These are phyloP conservation scores for Cynoglossus semilaevis DNA, from an alignment of 2,113 vertebrate species.

Conservation along the genomic window DNA sequence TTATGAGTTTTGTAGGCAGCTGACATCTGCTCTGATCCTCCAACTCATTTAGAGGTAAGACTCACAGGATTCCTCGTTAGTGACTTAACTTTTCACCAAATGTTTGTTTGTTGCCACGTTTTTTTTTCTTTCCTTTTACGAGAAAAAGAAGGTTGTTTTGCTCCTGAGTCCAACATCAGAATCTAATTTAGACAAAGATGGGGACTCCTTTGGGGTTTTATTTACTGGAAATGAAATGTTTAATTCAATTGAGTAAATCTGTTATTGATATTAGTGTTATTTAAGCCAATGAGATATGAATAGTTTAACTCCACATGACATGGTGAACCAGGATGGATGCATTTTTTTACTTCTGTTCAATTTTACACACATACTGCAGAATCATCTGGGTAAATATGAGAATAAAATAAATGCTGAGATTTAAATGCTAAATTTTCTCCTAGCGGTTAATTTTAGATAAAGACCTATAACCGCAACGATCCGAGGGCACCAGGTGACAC, in stretches of 20 bases:
- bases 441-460: too few relatives aligned
- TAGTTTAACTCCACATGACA: not conserved
- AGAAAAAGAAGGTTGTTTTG: not conserved
- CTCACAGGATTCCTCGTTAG: not conserved
- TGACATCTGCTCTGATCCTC: not conserved
- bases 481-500: too few relatives aligned
- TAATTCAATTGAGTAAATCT: not conserved
- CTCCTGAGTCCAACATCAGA: not conserved
- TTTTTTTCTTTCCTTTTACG: not conserved
- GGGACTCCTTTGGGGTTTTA: not conserved
- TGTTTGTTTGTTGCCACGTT: not conserved
- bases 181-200: not conserved
- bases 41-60: too few relatives aligned
- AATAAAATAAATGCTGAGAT: too few relatives aligned
- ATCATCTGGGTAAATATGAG: too few relatives aligned
- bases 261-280: not conserved
- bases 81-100: not conserved
- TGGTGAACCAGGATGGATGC: not conserved
- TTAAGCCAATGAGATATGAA: not conserved
- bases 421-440: too few relatives aligned
- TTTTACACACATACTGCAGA: not conserved
- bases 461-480: too few relatives aligned
- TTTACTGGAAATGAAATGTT: not conserved
- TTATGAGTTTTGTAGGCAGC: not conserved
- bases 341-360: not conserved